phyloP scores from a whole-genome alignment of 2,113 vertebrate species.

The Strix aluco region DNA sequence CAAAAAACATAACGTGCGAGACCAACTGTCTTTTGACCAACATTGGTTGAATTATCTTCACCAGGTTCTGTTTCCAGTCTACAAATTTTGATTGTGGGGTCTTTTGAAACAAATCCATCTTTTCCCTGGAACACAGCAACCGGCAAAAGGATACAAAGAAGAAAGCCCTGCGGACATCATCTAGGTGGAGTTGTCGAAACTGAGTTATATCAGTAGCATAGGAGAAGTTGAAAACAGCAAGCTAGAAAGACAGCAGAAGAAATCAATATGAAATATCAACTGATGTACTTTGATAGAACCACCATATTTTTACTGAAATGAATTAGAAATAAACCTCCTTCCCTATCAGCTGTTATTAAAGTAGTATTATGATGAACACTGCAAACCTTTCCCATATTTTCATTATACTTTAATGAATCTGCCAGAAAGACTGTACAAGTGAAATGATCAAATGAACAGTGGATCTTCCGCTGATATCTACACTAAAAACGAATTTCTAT shows the following conservation, averaged over 20 bases:
- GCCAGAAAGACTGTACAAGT: constrained; percentile 19
- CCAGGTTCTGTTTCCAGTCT: neutral
- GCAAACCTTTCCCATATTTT: constrained; percentile 7
- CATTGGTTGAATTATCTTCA: neutral
- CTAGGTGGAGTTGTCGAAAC: constrained; percentile 84
- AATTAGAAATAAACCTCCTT: constrained; percentile 25
- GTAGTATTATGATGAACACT: neutral
- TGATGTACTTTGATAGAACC: neutral
- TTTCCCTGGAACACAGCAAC: neutral
- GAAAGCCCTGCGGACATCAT: constrained; percentile 91
- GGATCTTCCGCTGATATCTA: neutral
- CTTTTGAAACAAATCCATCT: neutral
- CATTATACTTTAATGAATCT: constrained; percentile 45
- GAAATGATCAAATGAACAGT: constrained; percentile 8
- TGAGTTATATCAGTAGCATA: constrained; percentile 80
- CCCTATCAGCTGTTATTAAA: neutral
- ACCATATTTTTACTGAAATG: neutral
- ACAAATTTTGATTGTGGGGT: neutral
- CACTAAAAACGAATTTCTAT: neutral
- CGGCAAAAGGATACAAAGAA: constrained; percentile 92
- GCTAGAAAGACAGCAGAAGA: constrained; percentile 71
- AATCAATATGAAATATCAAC: neutral
- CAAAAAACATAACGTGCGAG: neutral
- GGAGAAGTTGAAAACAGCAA: constrained; percentile 84
- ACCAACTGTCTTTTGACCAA: neutral